Evolutionary conservation across 2,113 vertebrate genomes (phyloP).

Genomic region (Rissa tridactyla): DNA sequence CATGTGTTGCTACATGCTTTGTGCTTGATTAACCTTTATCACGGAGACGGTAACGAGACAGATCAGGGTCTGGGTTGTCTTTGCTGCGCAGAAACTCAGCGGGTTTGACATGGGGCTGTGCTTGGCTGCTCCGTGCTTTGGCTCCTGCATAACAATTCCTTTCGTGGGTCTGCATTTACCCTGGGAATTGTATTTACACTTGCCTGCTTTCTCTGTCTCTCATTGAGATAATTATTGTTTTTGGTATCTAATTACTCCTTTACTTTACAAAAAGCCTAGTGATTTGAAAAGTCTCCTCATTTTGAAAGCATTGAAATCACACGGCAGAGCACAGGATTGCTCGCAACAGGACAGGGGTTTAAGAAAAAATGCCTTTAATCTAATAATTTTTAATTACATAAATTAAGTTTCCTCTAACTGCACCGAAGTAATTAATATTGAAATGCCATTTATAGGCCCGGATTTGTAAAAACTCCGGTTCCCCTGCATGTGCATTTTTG

Average conservation of each 20-base stretch:
- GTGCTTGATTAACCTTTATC: conserved; percentile 67
- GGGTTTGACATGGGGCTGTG: not conserved
- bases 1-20: not conserved
- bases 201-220: not conserved
- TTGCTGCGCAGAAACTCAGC: not conserved
- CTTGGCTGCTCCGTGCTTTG: conserved; percentile 19
- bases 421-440: conserved; percentile 2
- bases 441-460: not conserved
- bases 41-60: conserved; percentile 13
- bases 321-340: not conserved
- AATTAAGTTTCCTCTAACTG: conserved; percentile 6
- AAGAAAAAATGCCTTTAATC: conserved; percentile 29
- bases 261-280: conserved; percentile 10
- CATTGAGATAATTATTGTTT: conserved; percentile 30
- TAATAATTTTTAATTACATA: conserved; percentile 52
- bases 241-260: conserved; percentile 24
- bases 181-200: not conserved
- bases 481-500: not conserved
- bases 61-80: not conserved
- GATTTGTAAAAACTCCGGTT: not conserved
- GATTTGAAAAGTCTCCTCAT: not conserved
- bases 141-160: conserved; percentile 40
- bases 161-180: not conserved
- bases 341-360: not conserved
- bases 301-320: not conserved